Conservation (phyloP, 2,113 vertebrate species). For the Xyrauchen texanus region DNA sequence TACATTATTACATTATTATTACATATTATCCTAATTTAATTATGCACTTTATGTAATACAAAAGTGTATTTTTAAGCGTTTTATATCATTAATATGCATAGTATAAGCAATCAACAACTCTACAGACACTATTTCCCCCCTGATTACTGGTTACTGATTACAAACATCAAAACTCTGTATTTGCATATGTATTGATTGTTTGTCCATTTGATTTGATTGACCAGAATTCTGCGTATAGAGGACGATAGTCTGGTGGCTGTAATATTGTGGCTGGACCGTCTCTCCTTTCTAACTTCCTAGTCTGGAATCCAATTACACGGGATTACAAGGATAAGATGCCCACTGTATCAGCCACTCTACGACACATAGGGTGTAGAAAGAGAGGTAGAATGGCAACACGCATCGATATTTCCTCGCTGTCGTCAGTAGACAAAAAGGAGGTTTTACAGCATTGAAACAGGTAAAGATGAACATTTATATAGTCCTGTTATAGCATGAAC, state of each 20-base stretch:
- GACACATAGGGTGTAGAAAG: constrained; percentile 38
- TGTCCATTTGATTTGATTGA: not conserved
- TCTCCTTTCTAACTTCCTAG: constrained; percentile 21
- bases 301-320: constrained; percentile 74
- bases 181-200: not conserved
- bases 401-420: not conserved
- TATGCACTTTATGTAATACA: too few species aligned
- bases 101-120: too few species aligned
- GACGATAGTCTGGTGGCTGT: not conserved
- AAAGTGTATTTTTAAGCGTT: too few species aligned
- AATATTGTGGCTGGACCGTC: not conserved
- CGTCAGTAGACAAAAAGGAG: constrained; percentile 2
- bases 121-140: too few species aligned
- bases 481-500: not conserved
- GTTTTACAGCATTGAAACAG: not conserved
- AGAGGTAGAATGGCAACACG: constrained; percentile 13
- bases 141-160: too few species aligned
- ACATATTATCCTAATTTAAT: too few species aligned
- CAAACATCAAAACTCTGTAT: too few species aligned
- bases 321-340: constrained; percentile 74
- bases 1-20: too few species aligned
- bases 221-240: not conserved
- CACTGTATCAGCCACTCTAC: constrained; percentile 38
- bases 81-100: too few species aligned
- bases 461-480: not conserved